Conservation (phyloP, 2,888 invertebrate species). For the Polydrusus tereticollis region DNA sequence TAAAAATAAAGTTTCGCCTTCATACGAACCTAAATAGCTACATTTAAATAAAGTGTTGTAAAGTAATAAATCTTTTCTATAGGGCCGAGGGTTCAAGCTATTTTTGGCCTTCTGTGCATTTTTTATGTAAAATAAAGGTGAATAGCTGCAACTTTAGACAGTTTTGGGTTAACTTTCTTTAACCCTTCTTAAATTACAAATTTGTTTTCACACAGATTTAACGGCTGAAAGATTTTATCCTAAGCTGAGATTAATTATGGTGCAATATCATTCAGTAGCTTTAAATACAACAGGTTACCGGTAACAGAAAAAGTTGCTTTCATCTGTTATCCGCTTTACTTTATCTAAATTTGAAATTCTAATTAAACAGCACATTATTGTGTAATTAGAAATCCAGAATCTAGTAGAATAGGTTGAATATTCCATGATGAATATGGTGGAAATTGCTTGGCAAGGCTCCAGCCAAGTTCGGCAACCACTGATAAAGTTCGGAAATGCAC, state of each 20-base stretch:
- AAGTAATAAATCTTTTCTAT: background rate
- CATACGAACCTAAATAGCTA: background rate
- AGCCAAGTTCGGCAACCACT: too few species aligned
- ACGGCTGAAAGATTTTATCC: background rate
- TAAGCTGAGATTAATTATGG: background rate
- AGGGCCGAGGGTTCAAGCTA: background rate
- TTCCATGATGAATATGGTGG: too few species aligned
- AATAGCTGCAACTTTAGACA: background rate
- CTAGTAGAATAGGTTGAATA: too few species aligned
- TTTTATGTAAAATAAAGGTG: background rate
- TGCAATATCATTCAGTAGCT: background rate
- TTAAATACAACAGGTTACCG: background rate
- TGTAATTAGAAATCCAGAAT: too few species aligned
- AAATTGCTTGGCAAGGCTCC: too few species aligned
- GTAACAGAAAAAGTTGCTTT: too few species aligned
- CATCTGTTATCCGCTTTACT: too few species aligned
- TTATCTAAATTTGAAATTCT: too few species aligned
- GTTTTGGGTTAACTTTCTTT: background rate
- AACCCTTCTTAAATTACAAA: conserved; percentile 4
- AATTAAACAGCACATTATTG: too few species aligned
- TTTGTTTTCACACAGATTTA: background rate
- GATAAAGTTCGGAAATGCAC: too few species aligned
- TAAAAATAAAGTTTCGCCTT: too few species aligned
- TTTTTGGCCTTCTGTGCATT: background rate
- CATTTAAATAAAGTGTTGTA: background rate